Base-by-base conservation (phyloP, 2,888 invertebrate species). In the Leptinotarsa rubiginosa region DNA sequence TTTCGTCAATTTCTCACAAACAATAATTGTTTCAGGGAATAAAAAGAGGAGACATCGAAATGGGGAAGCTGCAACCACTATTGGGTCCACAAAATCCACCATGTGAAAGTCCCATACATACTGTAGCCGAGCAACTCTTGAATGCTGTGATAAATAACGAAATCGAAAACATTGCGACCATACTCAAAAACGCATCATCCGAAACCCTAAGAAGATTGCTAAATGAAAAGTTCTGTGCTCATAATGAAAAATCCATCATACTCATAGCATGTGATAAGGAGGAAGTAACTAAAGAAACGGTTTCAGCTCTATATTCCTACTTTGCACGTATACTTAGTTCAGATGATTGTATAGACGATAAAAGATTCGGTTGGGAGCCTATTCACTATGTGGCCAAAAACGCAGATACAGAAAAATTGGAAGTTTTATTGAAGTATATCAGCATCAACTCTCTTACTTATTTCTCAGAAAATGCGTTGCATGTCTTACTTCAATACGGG, bases 401-500 rank as follows among this genome's bases (percentile, higher is more conserved):
- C 16, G 75, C 78, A 10, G 65, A 82, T 69, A 62, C 72, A 3
- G 70, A 70, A 49, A 82, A 81, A 70, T 75, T 83, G 4, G 25
- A 72, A 49, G 71, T 72, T 3, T 72, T 81, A 7, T 50, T 79
- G 20, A 68, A 76, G 0, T 67, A 73, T 16, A 10, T 73, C 7
- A 65, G 70, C 25, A 71, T 79, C 0, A 81, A 82, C 69, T 67
- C 74, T 7, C 66, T 81, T 18, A 80, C 83, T 1, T 68, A 78
- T 31, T 79, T 82, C 20, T 83, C 81, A 0, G 83, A 83, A 77
- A 83, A 83, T 65, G 81, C 83, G 1, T 71, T 83, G 18, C 83
- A 83, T 49, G 78, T 83, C 2, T 52, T 83, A 13, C 74, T 83
- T 31, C 78, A 78, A 47, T 80, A 83, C 69, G 79, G 80, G 16